Base-by-base conservation (phyloP, 2,113 vertebrate species). In the Emydocephalus ijimae region DNA sequence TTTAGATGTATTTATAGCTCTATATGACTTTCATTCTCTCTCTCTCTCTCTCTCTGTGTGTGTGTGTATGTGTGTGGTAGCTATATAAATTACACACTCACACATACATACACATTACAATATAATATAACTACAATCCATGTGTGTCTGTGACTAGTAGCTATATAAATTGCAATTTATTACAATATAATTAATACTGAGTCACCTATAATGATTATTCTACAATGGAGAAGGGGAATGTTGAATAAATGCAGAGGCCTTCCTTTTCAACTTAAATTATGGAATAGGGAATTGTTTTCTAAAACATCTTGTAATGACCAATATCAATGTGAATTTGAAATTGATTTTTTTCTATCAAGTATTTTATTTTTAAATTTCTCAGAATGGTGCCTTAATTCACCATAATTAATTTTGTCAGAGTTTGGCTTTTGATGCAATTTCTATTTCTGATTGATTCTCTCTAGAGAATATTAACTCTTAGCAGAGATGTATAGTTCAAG, bases 181-280 rank as follows among this genome's bases (percentile, higher is more conserved):
- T 89, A 8, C 55, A 90, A 89, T 81, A n/a, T 89, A 92, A 85
- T 34, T 61, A 45, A 69, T 59, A 91, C 7, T 45, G 88, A 90
- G 21, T 86, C 43, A 90, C 7, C 26, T 26, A 26, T 85, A 59
- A 39, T 74, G 8, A 74, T 89, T 24, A 24, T 92, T n/a, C 23
- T 18, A 10, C 2, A 23, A 43, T 14, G 56, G 23, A 43, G 2
- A 23, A 52, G 34, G 23, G 21, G 5, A 24, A 20, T 85, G 20
- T 54, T 81, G 11, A 89, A 89, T 48, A 89, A 85, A 50, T 50
- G 85, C 52, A 24, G 2, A 24, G 34, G 34, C 9, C 21, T 85
- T 85, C 20, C 9, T 92, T n/a, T 14, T 85, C 88, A 29, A 92
- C 56, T 52, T 48, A 39, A 89, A 92, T 89, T 89, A 57, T 18